Evolutionary conservation across 2,888 invertebrate species (phyloP), one percentile per base, ranked within the genome.

Genomic region (Plusia festucae): DNA sequence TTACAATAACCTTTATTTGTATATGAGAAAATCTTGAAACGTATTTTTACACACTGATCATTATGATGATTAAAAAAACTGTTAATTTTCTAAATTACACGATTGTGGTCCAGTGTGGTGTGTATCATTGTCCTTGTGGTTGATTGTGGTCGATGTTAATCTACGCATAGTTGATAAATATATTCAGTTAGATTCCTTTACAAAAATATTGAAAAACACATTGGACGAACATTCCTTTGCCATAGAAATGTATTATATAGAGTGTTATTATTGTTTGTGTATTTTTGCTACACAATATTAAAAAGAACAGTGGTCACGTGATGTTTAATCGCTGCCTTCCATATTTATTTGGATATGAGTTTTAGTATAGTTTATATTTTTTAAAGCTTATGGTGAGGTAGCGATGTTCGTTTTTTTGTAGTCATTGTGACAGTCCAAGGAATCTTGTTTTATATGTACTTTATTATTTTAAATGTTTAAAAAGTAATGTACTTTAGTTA

Each of bases 191-290:
- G 53, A 65, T 59, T 72, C 59, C 58, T 64, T 74, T 70, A 65
- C 57, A 65, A 61, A 51, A 68, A 73, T 54, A 53, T 58, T 62
- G 58, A 57, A 49, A 60, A 63, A 70, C 30, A 67, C 22, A 72
- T 76, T 73, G 70, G 75, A 71, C 70, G 6, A 70, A 80, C 80
- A 80, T 80, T 80, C 80, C 81, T 81, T 63, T 68, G 61, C 53
- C 65, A 53, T 68, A 67, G 40, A 62, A 52, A 54, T 64, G 51
- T 67, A 64, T 63, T 58, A 32, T 53, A 70, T 40, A 65, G n/a
- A n/a, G 44, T 63, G 27, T 68, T 71, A 53, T 65, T 20, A 68
- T 67, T 68, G 20, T 67, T 66, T 78, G 66, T 73, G 65, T 78
- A 74, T 72, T 76, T 79, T 82, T 74, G 65, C 70, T 79, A 74